phyloP scores from a whole-genome alignment of 2,797 vertebrate genomes.

The Austrolebias charrua region DNA sequence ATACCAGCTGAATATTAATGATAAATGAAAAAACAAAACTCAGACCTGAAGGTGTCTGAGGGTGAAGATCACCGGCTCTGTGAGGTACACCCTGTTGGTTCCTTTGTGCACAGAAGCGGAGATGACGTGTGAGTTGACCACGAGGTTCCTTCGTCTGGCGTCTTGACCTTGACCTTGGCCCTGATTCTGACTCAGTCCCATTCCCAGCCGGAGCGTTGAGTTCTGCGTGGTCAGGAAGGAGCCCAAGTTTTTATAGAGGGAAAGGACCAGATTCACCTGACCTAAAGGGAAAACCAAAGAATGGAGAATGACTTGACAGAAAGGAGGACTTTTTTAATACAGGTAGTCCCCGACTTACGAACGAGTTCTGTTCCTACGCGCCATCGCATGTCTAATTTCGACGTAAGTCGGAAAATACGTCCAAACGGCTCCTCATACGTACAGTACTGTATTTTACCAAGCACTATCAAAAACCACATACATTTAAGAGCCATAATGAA shows the following conservation, averaged over 20 bases:
- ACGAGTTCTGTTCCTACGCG: too few relatives aligned
- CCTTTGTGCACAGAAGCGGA: conserved; percentile 92
- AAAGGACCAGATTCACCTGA: conserved; percentile 90
- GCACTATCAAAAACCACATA: too few relatives aligned
- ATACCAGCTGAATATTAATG: background rate
- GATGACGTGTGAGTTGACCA: conserved; percentile 91
- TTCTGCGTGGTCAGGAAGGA: conserved; percentile 90
- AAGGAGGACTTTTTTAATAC: too few relatives aligned
- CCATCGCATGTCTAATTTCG: too few relatives aligned
- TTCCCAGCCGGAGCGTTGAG: conserved; percentile 82
- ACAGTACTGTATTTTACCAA: too few relatives aligned
- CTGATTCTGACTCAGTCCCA: conserved; percentile 67
- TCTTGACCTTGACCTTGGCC: conserved; percentile 66
- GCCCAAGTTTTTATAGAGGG: conserved; percentile 90
- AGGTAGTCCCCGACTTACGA: too few relatives aligned
- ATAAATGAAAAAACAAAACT: background rate
- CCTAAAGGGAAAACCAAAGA: conserved; percentile 65
- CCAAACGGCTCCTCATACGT: too few relatives aligned
- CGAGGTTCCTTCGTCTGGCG: conserved; percentile 76
- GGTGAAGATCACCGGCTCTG: conserved; percentile 90
- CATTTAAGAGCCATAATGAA: too few relatives aligned
- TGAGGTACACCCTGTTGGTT: conserved; percentile 88
- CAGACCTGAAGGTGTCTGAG: conserved; percentile 88
- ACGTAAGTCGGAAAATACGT: too few relatives aligned
- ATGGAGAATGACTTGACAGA: background rate